Conservation (phyloP, 2,113 vertebrate species). For the Heterotilapia buettikoferi region DNA sequence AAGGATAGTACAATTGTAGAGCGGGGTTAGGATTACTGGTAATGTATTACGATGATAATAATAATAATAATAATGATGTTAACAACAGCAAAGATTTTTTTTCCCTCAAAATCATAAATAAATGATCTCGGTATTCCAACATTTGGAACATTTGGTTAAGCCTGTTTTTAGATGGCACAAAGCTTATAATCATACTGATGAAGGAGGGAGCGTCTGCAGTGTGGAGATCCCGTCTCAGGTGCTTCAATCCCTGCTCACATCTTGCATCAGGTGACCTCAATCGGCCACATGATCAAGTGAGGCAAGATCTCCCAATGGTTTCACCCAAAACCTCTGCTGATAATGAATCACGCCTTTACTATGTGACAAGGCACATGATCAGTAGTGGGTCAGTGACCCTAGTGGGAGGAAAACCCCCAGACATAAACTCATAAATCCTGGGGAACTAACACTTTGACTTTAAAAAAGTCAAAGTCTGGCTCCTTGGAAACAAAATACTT, state of each 20-base stretch:
- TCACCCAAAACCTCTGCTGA: not conserved
- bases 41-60: not conserved
- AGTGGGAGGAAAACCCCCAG: not conserved
- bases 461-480: not conserved
- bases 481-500: not conserved
- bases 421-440: not conserved
- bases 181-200: not conserved
- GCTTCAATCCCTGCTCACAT: not conserved
- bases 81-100: not conserved
- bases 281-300: not conserved
- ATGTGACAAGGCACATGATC: not conserved
- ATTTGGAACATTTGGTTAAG: not conserved
- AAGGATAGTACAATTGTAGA: not conserved
- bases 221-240: not conserved
- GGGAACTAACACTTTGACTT: not conserved
- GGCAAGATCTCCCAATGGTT: not conserved
- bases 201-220: not conserved
- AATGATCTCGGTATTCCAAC: not conserved
- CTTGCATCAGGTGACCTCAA: rapidly evolving
- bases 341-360: not conserved
- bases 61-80: not conserved
- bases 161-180: not conserved
- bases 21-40: not conserved
- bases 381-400: not conserved
- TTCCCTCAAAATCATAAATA: not conserved